Percentiles rank a stretch among this genome's conserved stretches.
Evolutionary conservation across 2,888 invertebrate species (phyloP).

Genomic region (Nomada flava): DNA sequence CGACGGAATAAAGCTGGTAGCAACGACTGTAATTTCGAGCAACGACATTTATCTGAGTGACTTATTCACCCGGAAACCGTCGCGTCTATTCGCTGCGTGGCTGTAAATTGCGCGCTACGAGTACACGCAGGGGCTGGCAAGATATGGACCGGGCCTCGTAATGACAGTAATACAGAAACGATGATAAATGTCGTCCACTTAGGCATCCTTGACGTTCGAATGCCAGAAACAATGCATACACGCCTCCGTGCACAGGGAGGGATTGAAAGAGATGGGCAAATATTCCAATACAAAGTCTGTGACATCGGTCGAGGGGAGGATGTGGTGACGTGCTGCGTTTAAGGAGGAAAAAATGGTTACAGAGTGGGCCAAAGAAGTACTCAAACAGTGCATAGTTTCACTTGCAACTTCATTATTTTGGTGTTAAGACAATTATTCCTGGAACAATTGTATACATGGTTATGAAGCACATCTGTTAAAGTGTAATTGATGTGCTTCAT

Average conservation of each 20-base stretch:
- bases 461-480: too few relatives aligned
- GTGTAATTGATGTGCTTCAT: too few relatives aligned
- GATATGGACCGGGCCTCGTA: slow-evolving; percentile 18
- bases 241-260: not conserved
- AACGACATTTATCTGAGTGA: slow-evolving; percentile 49
- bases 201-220: slow-evolving; percentile 10
- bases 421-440: too few relatives aligned
- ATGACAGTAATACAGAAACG: slow-evolving; percentile 39
- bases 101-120: slow-evolving; percentile 11
- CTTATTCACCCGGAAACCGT: slow-evolving; percentile 57
- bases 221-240: slow-evolving; percentile 13
- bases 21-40: slow-evolving; percentile 36
- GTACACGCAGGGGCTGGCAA: not conserved
- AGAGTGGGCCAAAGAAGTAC: too few relatives aligned
- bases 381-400: too few relatives aligned
- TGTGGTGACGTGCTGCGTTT: too few relatives aligned
- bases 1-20: slow-evolving; percentile 26
- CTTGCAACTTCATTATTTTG: too few relatives aligned
- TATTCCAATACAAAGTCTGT: too few relatives aligned
- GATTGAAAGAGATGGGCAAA: too few relatives aligned
- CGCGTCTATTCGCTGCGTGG: slow-evolving; percentile 21
- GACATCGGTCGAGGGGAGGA: too few relatives aligned
- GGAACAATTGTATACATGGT: too few relatives aligned
- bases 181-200: slow-evolving; percentile 24
- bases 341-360: too few relatives aligned